phyloP scores from a whole-genome alignment of 1,140 invertebrate genomes.

The Aphelenchoides fujianensis region DNA sequence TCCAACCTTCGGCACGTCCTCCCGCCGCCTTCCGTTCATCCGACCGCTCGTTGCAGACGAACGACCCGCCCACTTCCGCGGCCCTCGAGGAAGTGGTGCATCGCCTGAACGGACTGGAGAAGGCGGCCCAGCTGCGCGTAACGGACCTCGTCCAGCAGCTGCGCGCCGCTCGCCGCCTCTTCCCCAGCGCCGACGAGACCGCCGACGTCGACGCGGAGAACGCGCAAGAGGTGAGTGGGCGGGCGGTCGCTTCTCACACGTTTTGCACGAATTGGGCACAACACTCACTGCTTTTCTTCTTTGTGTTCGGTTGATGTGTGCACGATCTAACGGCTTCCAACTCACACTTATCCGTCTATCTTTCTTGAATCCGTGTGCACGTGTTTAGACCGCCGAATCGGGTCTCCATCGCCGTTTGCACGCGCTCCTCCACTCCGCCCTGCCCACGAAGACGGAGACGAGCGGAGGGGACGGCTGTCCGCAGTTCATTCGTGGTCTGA shows the following conservation, averaged over 20 bases:
- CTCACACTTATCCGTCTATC: background rate
- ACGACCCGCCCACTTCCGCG: background rate
- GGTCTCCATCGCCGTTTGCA: background rate
- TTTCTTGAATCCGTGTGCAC: too few species aligned
- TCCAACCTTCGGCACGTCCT: conserved; percentile 5
- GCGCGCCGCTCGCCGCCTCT: background rate
- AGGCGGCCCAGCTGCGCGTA: background rate
- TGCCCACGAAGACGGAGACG: background rate
- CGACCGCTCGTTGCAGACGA: background rate
- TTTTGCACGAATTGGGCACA: background rate
- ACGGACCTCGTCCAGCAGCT: background rate
- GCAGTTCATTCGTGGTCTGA: background rate
- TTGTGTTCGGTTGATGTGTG: background rate
- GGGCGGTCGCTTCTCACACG: too few species aligned
- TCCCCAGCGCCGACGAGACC: background rate
- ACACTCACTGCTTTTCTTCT: background rate
- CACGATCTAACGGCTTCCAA: background rate
- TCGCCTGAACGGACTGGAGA: conserved; percentile 2
- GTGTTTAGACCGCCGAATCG: background rate
- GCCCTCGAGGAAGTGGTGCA: background rate
- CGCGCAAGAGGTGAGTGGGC: background rate
- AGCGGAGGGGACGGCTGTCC: background rate
- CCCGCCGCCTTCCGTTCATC: too few species aligned
- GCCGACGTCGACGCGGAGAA: background rate
- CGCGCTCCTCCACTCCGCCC: background rate